Evolutionary conservation across 2,113 vertebrate genomes (phyloP), one percentile per base, ranked within the genome.

Genomic region (Echinops telfairi): DNA sequence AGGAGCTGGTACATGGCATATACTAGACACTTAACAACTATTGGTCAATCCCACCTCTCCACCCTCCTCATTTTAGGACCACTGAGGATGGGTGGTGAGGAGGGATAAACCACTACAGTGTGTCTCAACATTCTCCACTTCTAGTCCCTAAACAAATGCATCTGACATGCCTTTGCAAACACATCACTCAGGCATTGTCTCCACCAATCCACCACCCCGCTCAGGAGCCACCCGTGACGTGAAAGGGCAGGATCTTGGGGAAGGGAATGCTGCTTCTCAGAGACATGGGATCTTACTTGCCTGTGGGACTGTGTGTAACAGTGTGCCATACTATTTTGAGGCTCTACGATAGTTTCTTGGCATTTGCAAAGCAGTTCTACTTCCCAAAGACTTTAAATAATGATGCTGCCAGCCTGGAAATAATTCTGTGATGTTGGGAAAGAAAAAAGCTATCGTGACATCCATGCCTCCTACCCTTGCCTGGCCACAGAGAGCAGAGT

Each of bases 291-390:
- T 29, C 15, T 75, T 43, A 85, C 83, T 83, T 43, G 19, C 77
- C 29, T 78, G 33, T 47, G 15, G 11, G 68, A 85, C 84, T 89
- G 71, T 90, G 75, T 93, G 4, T 70, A 90, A 93, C 83, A 88
- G 93, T 83, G 64, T n/a, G 62, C 58, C 75, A 77, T 20, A 6
- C 88, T 94, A 83, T 58, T 88, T 76, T 86, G 38, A 83, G 79
- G 81, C 58, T 75, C 76, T 77, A 83, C 76, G 86, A 62, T 38
- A 92, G 64, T 53, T 89, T 80, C 79, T 86, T 93, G 90, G 77
- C 80, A 92, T 94, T 92, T 91, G 7, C 77, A 81, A 90, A 93
- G 83, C 36, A n/a, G 77, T 92, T 83, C 57, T 89, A 77, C 62
- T 83, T 77, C 90, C 31, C 82, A 78, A 86, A 88, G 22, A 93